Percentiles rank a stretch among this genome's conserved stretches.
phyloP scores from a whole-genome alignment of 2,888 invertebrate species.

The Heliconius cydno region DNA sequence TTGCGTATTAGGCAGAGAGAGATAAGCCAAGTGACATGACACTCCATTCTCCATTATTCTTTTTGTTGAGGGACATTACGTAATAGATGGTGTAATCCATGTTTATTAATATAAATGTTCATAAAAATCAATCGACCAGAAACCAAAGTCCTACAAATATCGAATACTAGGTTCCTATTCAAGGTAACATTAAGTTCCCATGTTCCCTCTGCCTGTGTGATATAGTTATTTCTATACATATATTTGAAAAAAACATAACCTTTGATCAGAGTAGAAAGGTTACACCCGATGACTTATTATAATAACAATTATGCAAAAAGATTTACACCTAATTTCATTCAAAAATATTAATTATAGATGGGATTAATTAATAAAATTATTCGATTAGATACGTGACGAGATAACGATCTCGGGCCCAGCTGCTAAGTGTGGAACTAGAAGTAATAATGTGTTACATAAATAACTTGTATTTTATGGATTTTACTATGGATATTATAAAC shows the following conservation, averaged over 20 bases:
- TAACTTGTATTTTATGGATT: not conserved
- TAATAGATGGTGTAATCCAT: no score
- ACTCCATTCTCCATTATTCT: not conserved
- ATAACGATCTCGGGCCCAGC: slow-evolving; percentile 29
- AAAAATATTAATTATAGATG: slow-evolving; percentile 31
- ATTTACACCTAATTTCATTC: not conserved
- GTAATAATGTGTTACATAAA: slow-evolving; percentile 20
- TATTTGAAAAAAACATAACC: not conserved
- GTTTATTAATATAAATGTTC: no score
- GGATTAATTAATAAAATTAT: slow-evolving; percentile 38
- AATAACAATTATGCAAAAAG: not conserved
- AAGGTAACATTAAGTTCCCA: no score
- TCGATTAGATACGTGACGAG: slow-evolving; percentile 30
- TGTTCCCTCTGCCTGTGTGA: no score
- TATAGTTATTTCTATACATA: no score
- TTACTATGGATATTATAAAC: not conserved
- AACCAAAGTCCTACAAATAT: no score
- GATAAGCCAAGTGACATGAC: not conserved
- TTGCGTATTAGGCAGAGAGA: not conserved
- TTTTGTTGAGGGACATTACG: not conserved
- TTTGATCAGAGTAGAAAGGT: not conserved
- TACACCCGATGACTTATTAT: not conserved
- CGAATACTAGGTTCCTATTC: no score
- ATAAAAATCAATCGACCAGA: no score
- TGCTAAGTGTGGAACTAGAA: slow-evolving; percentile 40